Percentiles rank a stretch among this genome's conserved stretches.
phyloP scores from a whole-genome alignment of 2,888 invertebrate species.

The Cephus runcator region DNA sequence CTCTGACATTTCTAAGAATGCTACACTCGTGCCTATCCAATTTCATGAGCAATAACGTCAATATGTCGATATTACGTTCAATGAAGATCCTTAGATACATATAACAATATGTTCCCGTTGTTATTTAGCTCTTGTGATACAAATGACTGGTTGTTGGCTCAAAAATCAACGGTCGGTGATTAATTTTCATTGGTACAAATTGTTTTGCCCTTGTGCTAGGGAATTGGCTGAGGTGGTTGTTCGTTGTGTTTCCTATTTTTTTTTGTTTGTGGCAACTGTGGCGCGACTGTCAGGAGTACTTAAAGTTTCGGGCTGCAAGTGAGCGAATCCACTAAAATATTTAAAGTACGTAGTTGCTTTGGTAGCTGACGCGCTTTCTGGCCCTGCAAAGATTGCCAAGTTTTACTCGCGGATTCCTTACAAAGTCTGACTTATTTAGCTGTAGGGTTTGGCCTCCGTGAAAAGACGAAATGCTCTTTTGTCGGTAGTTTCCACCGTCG shows the following conservation, averaged over 20 bases:
- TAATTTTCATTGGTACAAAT: not conserved
- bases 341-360: conserved; percentile 29
- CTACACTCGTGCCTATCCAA: no score
- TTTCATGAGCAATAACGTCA: no score
- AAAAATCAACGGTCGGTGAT: not conserved
- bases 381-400: conserved; percentile 49
- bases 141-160: no score
- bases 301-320: conserved; percentile 13
- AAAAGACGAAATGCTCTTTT: conserved; percentile 53
- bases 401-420: conserved; percentile 49
- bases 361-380: conserved; percentile 22
- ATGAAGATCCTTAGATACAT: no score
- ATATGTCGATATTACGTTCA: no score
- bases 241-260: not conserved
- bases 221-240: not conserved
- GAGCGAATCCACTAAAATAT: conserved; percentile 33
- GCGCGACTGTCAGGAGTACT: conserved; percentile 2
- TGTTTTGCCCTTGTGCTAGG: not conserved
- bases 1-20: no score
- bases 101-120: no score
- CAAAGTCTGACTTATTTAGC: conserved; percentile 59
- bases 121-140: no score
- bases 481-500: conserved; percentile 45
- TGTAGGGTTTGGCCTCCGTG: conserved; percentile 21
- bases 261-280: conserved; percentile 7